A percentile compares a stretch with the other conserved stretches of the same genome.
Conservation (phyloP, 2,888 invertebrate species). For the Cheilosia pagana region DNA sequence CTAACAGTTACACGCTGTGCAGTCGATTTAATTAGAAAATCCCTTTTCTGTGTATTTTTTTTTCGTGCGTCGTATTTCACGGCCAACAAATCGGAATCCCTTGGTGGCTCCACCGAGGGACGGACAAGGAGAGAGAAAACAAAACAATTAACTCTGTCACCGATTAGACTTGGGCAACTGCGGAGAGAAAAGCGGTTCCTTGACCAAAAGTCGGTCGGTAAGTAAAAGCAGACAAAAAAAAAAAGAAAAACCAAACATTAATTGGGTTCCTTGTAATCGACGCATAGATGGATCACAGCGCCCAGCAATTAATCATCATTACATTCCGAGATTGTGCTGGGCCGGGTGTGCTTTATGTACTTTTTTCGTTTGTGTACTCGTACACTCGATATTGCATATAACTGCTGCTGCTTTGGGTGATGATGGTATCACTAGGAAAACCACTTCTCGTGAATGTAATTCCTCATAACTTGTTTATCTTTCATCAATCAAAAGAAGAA, state of each 20-base stretch:
- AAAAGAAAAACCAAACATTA: constrained; percentile 49
- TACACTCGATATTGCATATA: constrained; percentile 3
- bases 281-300: constrained; percentile 60
- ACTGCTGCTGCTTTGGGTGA: constrained; percentile 36
- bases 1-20: constrained; percentile 39
- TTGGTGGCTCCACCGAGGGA: constrained; percentile 27
- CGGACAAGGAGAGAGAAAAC: constrained; percentile 14
- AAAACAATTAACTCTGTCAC: constrained; percentile 72
- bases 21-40: constrained; percentile 67
- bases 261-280: constrained; percentile 71
- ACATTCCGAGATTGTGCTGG: constrained; percentile 60
- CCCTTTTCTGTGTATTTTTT: constrained; percentile 30
- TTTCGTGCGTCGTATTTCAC: constrained; percentile 26
- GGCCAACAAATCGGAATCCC: constrained; percentile 46
- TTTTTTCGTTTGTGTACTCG: not conserved
- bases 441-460: constrained; percentile 42
- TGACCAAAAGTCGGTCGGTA: constrained; percentile 29
- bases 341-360: constrained; percentile 17
- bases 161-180: constrained; percentile 46
- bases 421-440: constrained; percentile 56
- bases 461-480: constrained; percentile 72
- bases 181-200: constrained; percentile 23
- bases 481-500: constrained; percentile 68
- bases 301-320: constrained; percentile 73
- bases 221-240: constrained; percentile 1